Evolutionary conservation across 2,797 vertebrate genomes (phyloP).

Genomic region (Myiotriccus ornatus): DNA sequence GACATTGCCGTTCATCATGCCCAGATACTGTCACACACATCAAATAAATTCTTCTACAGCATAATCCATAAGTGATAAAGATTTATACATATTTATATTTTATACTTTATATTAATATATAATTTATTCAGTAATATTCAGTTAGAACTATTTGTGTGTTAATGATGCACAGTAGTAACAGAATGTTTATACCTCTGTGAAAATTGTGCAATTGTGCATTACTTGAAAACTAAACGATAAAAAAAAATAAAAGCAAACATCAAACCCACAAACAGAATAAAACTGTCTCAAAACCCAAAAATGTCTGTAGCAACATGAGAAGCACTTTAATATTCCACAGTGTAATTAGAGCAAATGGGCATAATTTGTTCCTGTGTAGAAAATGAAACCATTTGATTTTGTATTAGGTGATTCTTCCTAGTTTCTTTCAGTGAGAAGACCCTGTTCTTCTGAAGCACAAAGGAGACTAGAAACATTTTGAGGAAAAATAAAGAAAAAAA

Average conservation of each 20-base stretch:
- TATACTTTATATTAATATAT: too few species aligned
- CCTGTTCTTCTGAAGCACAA: not conserved
- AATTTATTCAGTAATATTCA: conserved; percentile 6
- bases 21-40: not conserved
- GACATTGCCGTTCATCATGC: not conserved
- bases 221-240: not conserved
- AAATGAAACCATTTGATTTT: not conserved
- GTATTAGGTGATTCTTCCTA: not conserved
- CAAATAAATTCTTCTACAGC: not conserved
- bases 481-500: not conserved
- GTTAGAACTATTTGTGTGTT: conserved; percentile 36
- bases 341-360: not conserved
- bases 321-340: not conserved
- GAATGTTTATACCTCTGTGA: not conserved
- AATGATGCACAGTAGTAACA: not conserved
- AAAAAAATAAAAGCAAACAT: not conserved
- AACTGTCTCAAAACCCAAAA: not conserved
- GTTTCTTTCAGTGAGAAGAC: not conserved
- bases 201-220: not conserved
- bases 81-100: conserved; percentile 19
- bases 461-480: not conserved
- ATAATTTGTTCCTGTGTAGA: not conserved
- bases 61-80: conserved; percentile 25
- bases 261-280: not conserved
- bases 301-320: not conserved